These are phyloP conservation scores for Vulpes vulpes DNA, from an alignment of 2,113 vertebrate species.

Conservation along the genomic window DNA sequence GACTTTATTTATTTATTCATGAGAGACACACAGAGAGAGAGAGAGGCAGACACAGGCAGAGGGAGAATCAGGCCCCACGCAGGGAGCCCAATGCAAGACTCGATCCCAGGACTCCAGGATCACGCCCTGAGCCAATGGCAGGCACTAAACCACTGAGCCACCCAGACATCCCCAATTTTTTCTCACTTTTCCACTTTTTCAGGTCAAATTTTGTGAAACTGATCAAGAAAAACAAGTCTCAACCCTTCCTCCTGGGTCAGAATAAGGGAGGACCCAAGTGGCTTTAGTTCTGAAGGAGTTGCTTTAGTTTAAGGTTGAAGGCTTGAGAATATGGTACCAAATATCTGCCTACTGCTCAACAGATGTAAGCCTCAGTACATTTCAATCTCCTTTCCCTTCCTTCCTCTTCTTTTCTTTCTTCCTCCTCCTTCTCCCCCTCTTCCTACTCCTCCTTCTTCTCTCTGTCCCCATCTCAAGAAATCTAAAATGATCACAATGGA, in stretches of 20 bases:
- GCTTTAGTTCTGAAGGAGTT: neutral
- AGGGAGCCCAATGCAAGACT: too few relatives aligned
- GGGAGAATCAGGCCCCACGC: too few relatives aligned
- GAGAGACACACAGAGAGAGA: too few relatives aligned
- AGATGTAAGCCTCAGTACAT: neutral
- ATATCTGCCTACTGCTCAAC: neutral
- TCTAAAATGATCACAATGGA: neutral
- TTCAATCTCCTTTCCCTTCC: neutral
- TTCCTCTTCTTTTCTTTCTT: neutral
- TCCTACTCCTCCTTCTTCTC: neutral
- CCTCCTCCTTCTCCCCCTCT: neutral
- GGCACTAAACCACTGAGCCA: too few relatives aligned
- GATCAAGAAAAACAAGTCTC: neutral
- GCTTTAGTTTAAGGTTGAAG: neutral
- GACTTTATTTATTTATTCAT: too few relatives aligned
- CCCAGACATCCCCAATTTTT: too few relatives aligned
- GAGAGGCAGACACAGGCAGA: too few relatives aligned
- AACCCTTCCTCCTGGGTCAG: neutral
- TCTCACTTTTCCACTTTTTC: neutral
- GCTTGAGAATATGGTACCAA: neutral
- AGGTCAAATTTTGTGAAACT: neutral
- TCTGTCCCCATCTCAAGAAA: neutral
- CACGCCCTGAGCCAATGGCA: too few relatives aligned
- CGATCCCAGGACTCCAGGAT: too few relatives aligned
- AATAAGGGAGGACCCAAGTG: neutral